Conservation (phyloP, 2,113 vertebrate genomes). For the Megalops atlanticus region DNA sequence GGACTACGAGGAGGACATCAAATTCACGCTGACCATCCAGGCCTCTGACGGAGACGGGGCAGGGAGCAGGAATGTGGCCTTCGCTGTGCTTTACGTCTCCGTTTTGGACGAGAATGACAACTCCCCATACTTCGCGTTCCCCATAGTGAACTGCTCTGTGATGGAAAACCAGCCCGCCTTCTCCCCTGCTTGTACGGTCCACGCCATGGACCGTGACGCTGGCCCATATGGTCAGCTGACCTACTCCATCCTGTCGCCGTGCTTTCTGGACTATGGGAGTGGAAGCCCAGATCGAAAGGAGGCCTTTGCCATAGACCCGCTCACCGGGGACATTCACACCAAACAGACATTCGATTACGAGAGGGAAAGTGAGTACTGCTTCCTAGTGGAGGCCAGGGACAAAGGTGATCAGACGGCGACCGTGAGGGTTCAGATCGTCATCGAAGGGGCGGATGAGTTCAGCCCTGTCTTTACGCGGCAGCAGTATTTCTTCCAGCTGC, state of each 20-base stretch:
- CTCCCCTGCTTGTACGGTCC: slow-evolving; percentile 75
- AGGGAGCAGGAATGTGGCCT: slow-evolving; percentile 68
- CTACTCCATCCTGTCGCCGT: slow-evolving; percentile 82
- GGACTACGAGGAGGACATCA: slow-evolving; percentile 81
- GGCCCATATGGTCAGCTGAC: slow-evolving; percentile 83
- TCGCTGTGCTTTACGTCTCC: slow-evolving; percentile 72
- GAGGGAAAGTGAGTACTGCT: slow-evolving; percentile 75
- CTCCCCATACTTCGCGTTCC: slow-evolving; percentile 79
- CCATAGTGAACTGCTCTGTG: slow-evolving; percentile 74
- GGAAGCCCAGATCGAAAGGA: slow-evolving; percentile 67
- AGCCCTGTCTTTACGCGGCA: slow-evolving; percentile 85
- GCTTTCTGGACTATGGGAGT: slow-evolving; percentile 66
- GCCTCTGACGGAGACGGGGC: slow-evolving; percentile 73
- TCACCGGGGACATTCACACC: slow-evolving; percentile 83
- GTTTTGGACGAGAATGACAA: slow-evolving; percentile 91
- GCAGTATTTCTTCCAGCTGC: slow-evolving; percentile 80
- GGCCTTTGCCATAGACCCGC: slow-evolving; percentile 80
- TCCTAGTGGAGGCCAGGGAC: slow-evolving; percentile 85
- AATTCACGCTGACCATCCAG: slow-evolving; percentile 78
- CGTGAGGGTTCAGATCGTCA: slow-evolving; percentile 73
- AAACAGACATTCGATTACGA: slow-evolving; percentile 86
- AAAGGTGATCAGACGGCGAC: slow-evolving; percentile 77
- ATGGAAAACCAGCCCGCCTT: slow-evolving; percentile 82
- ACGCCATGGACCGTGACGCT: slow-evolving; percentile 84
- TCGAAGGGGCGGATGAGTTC: slow-evolving; percentile 88